A percentile compares a stretch with the other conserved stretches of the same genome.
Conservation (phyloP, 2,888 invertebrate genomes). For the Euplexia lucipara region DNA sequence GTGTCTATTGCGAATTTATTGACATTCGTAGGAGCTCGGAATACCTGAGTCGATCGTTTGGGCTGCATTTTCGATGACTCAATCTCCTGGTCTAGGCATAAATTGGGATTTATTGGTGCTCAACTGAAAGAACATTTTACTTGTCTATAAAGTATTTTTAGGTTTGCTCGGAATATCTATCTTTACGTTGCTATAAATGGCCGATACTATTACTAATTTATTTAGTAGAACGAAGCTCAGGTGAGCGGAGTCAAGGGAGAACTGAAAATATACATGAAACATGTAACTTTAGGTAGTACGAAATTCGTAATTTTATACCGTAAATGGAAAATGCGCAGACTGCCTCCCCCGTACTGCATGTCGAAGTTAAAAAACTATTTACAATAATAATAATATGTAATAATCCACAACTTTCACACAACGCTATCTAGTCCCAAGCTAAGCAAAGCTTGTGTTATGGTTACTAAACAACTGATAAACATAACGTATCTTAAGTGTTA, state of each 20-base stretch:
- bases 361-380: too few species aligned
- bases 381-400: too few species aligned
- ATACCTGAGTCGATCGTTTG: conserved; percentile 50
- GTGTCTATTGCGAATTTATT: conserved; percentile 61
- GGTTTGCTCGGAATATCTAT: not conserved
- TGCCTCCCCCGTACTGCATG: too few species aligned
- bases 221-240: not conserved
- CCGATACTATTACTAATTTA: conserved; percentile 4
- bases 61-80: conserved; percentile 51
- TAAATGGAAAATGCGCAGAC: too few species aligned
- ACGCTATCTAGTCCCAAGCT: too few species aligned
- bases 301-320: too few species aligned
- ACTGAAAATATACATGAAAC: conserved; percentile 1
- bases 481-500: too few species aligned
- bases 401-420: too few species aligned
- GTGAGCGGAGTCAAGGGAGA: not conserved
- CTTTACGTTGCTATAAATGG: conserved; percentile 2
- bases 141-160: conserved; percentile 2
- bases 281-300: too few species aligned
- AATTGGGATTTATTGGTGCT: conserved; percentile 39
- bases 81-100: conserved; percentile 37
- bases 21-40: conserved; percentile 47
- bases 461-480: too few species aligned
- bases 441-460: too few species aligned
- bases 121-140: conserved; percentile 16